Evolutionary conservation across 2,113 vertebrate species (phyloP).

Genomic region (Gymnocephalus cernua): DNA sequence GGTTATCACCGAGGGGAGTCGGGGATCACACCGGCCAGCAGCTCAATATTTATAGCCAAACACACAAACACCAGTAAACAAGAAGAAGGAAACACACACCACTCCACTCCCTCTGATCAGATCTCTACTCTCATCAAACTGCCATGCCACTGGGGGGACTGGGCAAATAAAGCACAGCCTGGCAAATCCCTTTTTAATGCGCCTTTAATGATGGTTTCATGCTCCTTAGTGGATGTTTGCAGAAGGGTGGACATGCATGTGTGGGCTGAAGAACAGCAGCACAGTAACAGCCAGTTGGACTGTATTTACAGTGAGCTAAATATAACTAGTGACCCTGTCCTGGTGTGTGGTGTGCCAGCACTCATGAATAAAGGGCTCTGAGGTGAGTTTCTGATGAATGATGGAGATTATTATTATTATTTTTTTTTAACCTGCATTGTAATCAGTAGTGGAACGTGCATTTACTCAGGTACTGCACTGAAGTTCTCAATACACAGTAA

Average conservation of each 20-base stretch:
- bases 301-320: slow-evolving; percentile 34
- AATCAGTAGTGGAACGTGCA: neutral
- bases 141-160: neutral
- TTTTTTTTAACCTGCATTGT: neutral
- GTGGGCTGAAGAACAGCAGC: slow-evolving; percentile 20
- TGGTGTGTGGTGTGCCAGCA: neutral
- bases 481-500: neutral
- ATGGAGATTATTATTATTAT: no score
- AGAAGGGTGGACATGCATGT: slow-evolving; percentile 34
- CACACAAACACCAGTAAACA: slow-evolving; percentile 38
- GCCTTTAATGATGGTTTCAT: slow-evolving; percentile 57
- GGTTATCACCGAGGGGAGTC: slow-evolving; percentile 23
- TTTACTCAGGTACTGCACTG: no score
- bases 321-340: neutral
- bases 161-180: slow-evolving; percentile 36
- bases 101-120: slow-evolving; percentile 7
- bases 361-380: slow-evolving; percentile 40
- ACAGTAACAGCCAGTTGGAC: neutral
- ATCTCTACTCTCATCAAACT: slow-evolving; percentile 32
- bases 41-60: slow-evolving; percentile 34
- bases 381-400: slow-evolving; percentile 20
- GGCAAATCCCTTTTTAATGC: slow-evolving; percentile 60
- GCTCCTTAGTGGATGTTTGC: slow-evolving; percentile 43
- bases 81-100: slow-evolving; percentile 2
- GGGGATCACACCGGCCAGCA: slow-evolving; percentile 9